These are phyloP conservation scores for Dromaius novaehollandiae DNA, from an alignment of 2,113 vertebrate genomes.

Conservation along the genomic window DNA sequence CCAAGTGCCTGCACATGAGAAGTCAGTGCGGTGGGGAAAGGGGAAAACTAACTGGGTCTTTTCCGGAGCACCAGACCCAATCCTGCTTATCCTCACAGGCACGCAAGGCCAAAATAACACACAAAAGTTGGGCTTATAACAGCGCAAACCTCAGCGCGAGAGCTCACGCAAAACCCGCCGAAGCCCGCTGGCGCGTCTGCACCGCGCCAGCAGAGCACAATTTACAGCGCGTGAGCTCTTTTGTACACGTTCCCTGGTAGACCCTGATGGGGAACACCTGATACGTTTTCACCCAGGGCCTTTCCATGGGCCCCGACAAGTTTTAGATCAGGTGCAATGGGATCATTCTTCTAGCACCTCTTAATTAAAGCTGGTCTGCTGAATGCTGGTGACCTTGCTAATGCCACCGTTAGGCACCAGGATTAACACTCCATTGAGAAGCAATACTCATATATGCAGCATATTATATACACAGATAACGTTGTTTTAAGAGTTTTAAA, in stretches of 20 bases:
- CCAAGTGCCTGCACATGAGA: background rate
- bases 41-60: rapidly evolving
- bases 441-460: too few species aligned
- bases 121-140: rapidly evolving
- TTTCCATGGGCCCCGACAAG: background rate
- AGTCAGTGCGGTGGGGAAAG: too few species aligned
- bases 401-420: background rate
- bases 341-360: background rate
- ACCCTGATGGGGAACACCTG: rapidly evolving
- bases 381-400: rapidly evolving
- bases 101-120: rapidly evolving
- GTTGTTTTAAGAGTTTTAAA: background rate
- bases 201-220: background rate
- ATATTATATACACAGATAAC: rapidly evolving
- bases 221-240: too few species aligned
- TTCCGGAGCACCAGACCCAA: background rate
- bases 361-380: rapidly evolving
- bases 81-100: rapidly evolving
- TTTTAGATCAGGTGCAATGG: background rate
- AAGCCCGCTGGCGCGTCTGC: rapidly evolving
- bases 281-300: rapidly evolving
- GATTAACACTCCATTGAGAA: rapidly evolving
- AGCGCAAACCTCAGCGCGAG: rapidly evolving
- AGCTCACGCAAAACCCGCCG: rapidly evolving
- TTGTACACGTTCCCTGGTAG: too few species aligned